Evolutionary conservation across 1,140 invertebrate genomes (phyloP).

Genomic region (Galendromus occidentalis): DNA sequence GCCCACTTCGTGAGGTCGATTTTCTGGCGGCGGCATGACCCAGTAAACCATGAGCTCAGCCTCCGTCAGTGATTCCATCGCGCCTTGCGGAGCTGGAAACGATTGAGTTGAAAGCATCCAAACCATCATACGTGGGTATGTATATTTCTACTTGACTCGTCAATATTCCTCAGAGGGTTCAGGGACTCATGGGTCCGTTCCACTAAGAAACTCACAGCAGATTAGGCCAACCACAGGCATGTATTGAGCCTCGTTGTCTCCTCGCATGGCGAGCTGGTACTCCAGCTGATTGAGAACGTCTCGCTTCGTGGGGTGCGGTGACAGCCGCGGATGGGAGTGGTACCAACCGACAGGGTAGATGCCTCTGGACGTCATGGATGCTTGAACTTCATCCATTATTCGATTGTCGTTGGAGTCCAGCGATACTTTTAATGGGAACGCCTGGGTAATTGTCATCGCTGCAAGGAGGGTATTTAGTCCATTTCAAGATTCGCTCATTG

Average conservation of each 20-base stretch:
- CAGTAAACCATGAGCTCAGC: conserved; percentile 56
- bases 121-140: not conserved
- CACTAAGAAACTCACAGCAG: conserved; percentile 42
- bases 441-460: conserved; percentile 66
- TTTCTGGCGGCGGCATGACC: conserved; percentile 80
- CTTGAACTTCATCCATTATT: conserved; percentile 37
- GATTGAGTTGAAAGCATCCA: conserved; percentile 14
- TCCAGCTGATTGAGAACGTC: conserved; percentile 81
- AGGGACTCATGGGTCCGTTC: too few species aligned
- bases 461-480: conserved; percentile 23
- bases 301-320: conserved; percentile 62
- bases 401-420: conserved; percentile 45
- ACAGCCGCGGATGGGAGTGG: conserved; percentile 76
- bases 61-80: conserved; percentile 41
- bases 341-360: conserved; percentile 79
- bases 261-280: conserved; percentile 84
- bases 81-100: conserved; percentile 50
- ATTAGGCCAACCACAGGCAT: conserved; percentile 80
- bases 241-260: conserved; percentile 63
- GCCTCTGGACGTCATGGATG: conserved; percentile 54
- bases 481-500: conserved; percentile 17
- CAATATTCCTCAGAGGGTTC: not conserved
- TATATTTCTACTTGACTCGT: not conserved
- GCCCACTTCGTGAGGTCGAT: conserved; percentile 68
- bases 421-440: conserved; percentile 65